phyloP scores from a whole-genome alignment of 2,113 vertebrate genomes.

The Passer domesticus region DNA sequence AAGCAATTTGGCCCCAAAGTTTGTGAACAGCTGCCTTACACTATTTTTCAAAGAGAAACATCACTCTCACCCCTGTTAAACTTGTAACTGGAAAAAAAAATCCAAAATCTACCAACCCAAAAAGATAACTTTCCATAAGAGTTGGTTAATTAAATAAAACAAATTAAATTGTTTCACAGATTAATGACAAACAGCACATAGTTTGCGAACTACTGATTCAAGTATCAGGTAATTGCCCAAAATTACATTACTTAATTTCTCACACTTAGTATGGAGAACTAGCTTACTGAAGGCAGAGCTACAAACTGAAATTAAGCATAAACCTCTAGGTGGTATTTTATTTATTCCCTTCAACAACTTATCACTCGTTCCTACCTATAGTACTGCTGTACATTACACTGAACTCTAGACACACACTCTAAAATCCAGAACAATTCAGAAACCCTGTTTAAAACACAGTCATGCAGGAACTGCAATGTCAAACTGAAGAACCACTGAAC shows the following conservation, averaged over 20 bases:
- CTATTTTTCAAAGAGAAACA: not conserved
- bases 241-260: not conserved
- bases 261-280: fast-evolving
- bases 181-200: not conserved
- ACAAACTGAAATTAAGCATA: not conserved
- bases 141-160: not conserved
- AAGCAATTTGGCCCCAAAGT: not conserved
- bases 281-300: not conserved
- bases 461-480: not conserved
- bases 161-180: not conserved
- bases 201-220: not conserved
- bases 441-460: not conserved
- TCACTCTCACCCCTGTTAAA: not conserved
- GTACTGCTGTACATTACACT: not conserved
- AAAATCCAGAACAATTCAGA: not conserved
- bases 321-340: not conserved
- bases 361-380: not conserved
- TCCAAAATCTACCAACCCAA: not conserved
- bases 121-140: not conserved
- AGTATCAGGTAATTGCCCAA: not conserved
- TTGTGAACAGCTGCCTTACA: not conserved
- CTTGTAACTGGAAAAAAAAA: not conserved
- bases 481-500: not conserved
- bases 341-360: not conserved
- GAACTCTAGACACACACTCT: not conserved